Conservation (phyloP, 2,888 invertebrate species). For the Acanthopleura granulata region DNA sequence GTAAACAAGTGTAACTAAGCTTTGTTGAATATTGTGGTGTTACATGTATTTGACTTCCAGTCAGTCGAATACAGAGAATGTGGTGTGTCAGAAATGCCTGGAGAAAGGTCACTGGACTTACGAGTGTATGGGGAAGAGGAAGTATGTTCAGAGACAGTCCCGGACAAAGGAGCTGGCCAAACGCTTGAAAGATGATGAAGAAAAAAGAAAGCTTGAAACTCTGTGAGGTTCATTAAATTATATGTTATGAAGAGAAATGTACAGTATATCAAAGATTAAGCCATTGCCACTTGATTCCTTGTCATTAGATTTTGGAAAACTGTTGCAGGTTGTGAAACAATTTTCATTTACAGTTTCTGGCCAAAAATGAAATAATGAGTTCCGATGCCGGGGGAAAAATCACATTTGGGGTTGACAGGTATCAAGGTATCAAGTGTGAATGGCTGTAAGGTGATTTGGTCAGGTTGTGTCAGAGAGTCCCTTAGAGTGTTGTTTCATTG, state of each 20-base stretch:
- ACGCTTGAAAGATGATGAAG: conserved; percentile 73
- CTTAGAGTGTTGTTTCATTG: too few relatives aligned
- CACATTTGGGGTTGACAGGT: too few relatives aligned
- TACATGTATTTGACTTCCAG: conserved; percentile 31
- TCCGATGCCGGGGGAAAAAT: too few relatives aligned
- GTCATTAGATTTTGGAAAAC: too few relatives aligned
- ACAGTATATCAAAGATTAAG: too few relatives aligned
- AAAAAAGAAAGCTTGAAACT: conserved; percentile 56
- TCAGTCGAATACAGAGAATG: conserved; percentile 52
- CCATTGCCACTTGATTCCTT: too few relatives aligned
- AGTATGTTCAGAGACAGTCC: conserved; percentile 86
- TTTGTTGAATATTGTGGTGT: conserved; percentile 1
- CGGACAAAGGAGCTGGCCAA: conserved; percentile 85
- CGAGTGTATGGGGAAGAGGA: conserved; percentile 91
- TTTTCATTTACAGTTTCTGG: too few relatives aligned
- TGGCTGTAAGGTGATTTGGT: too few relatives aligned
- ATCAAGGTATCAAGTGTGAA: too few relatives aligned
- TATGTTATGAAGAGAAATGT: background rate
- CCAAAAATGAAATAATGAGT: too few relatives aligned
- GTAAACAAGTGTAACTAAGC: background rate
- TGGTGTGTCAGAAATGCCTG: conserved; percentile 90
- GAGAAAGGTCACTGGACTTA: conserved; percentile 96
- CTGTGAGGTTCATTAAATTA: conserved; percentile 46
- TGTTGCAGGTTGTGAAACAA: too few relatives aligned
- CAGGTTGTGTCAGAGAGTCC: too few relatives aligned